Base-by-base conservation (phyloP, 2,888 invertebrate genomes). In the Sphinx pinastri region DNA sequence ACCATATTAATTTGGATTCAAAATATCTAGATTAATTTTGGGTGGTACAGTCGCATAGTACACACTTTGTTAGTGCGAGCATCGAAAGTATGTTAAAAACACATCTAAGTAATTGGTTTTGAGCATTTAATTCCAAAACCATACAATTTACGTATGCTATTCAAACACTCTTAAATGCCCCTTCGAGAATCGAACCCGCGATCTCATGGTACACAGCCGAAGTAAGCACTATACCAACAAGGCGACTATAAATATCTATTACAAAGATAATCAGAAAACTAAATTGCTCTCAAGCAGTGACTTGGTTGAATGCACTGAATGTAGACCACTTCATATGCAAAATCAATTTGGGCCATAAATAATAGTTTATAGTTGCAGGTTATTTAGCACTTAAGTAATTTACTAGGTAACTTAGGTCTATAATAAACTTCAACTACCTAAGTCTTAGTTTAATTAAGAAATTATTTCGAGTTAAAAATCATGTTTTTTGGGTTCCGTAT, bases 271-370 rank as follows among this genome's bases (percentile, higher is more conserved):
- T 63, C 19, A 47, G 19, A 49, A 14, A 58, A 58, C 13, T 49
- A 47, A 55, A 55, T 19, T 6, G 2, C 47, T 19, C 19, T 63
- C 47, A 63, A 49, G 13, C 13, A 25, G 19, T 57, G 19, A 63
- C 19, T 63, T 25, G 63, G 63, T 63, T 63, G 19, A 49, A 19
- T 19, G 63, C 19, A 49, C 63, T 16, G 63, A 47, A 63, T 63
- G 19, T 49, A 63, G 63, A 19, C 16, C 63, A 19, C 19, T 63
- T 63, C 63, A 63, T 25, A 63, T 63, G 19, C 63, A 63, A 47
- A 63, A 19, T 19, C 13, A 19, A 63, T 19, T 49, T 60, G n/a
- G 49, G 47, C 7, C 49, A 49, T 63, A 63, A 63, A 49, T 63
- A 13, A 63, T 13, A 47, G 49, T 63, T 63, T 45, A 38, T 16